phyloP scores from a whole-genome alignment of 1,140 invertebrate genomes.

The Bombus superbus region DNA sequence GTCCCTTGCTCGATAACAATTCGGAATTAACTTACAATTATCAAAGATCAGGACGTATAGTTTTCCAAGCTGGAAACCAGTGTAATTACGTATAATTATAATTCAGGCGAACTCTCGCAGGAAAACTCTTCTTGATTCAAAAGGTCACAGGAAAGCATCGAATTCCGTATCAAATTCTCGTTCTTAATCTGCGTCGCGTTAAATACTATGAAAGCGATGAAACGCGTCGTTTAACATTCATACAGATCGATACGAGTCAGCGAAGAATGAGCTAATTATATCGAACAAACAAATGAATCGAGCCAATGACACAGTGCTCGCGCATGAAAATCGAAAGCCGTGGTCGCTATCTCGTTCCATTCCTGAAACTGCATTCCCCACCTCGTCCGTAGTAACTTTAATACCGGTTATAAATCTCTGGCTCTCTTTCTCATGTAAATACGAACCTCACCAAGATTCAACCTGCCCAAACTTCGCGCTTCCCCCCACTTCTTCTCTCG shows the following conservation, averaged over 20 bases:
- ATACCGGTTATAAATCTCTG: slow-evolving; percentile 73
- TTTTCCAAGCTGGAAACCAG: no score
- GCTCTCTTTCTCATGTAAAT: slow-evolving; percentile 75
- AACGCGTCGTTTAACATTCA: neutral
- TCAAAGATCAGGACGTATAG: no score
- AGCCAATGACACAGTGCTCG: slow-evolving; percentile 9
- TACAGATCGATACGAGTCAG: neutral
- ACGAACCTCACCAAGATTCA: slow-evolving; percentile 62
- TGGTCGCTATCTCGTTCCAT: slow-evolving; percentile 16
- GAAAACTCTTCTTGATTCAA: no score
- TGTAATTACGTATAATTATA: no score
- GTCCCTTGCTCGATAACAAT: no score
- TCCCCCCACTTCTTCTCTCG: slow-evolving; percentile 17
- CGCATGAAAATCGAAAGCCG: slow-evolving; percentile 9
- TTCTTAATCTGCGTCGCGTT: no score
- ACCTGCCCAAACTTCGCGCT: slow-evolving; percentile 50
- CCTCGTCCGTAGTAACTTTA: slow-evolving; percentile 56
- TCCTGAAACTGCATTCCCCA: slow-evolving; percentile 48
- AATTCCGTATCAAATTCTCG: no score
- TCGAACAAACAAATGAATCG: slow-evolving; percentile 24
- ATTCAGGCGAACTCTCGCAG: no score
- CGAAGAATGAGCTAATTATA: slow-evolving; percentile 16
- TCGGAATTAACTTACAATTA: no score
- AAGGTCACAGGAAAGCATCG: no score
- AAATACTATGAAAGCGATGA: neutral